Percentiles rank a stretch among this genome's conserved stretches.
Conservation (phyloP, 2,888 invertebrate genomes). For the Drosophila longiperda region DNA sequence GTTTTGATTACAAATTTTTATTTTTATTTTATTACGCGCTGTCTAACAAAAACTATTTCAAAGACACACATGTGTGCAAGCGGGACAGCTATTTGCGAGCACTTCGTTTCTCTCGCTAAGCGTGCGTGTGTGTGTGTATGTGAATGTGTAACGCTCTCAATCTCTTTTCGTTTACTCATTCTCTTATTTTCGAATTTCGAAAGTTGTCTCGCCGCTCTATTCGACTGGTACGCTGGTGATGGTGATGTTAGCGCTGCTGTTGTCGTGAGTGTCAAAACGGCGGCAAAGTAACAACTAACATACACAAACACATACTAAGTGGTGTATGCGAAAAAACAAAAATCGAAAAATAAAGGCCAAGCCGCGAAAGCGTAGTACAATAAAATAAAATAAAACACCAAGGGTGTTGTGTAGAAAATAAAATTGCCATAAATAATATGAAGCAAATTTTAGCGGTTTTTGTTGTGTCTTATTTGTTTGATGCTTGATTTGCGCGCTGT, state of each 20-base stretch:
- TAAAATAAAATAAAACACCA: constrained; percentile 27
- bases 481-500: constrained; percentile 9
- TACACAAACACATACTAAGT: constrained; percentile 41
- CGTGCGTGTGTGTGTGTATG: constrained; percentile 22
- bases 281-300: constrained; percentile 78
- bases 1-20: constrained; percentile 17
- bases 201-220: constrained; percentile 64
- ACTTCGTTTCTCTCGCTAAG: constrained; percentile 11
- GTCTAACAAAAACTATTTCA: constrained; percentile 30
- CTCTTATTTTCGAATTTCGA: constrained; percentile 73
- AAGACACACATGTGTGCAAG: constrained; percentile 48
- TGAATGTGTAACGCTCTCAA: constrained; percentile 30
- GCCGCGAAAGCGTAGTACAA: constrained; percentile 58
- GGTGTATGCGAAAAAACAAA: constrained; percentile 25
- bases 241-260: constrained; percentile 64
- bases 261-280: constrained; percentile 76
- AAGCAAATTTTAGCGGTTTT: constrained; percentile 20
- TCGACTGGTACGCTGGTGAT: constrained; percentile 50
- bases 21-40: constrained; percentile 34
- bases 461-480: constrained; percentile 24
- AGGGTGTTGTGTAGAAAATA: constrained; percentile 38
- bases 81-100: constrained; percentile 48
- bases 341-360: constrained; percentile 50
- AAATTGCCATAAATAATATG: constrained; percentile 38
- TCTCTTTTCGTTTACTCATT: constrained; percentile 17